phyloP scores from a whole-genome alignment of 2,888 invertebrate genomes.

The Athalia rosae region DNA sequence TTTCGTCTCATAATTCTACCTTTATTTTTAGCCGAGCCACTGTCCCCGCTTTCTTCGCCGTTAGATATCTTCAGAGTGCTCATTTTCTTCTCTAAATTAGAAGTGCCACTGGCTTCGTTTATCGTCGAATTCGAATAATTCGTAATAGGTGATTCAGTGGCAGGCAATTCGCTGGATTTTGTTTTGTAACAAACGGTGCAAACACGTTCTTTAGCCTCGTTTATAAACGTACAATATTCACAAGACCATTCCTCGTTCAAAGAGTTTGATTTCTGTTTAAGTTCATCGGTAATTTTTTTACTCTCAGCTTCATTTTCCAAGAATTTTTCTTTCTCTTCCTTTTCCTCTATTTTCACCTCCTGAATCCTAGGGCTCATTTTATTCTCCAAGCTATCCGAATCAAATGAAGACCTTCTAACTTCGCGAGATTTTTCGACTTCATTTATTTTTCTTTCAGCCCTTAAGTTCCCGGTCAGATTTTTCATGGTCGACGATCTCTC shows the following conservation, averaged over 20 bases:
- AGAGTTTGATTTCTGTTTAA: not conserved
- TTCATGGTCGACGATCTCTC: conserved; percentile 44
- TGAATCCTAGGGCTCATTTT: conserved; percentile 53
- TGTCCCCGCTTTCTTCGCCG: conserved; percentile 68
- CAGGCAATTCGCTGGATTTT: conserved; percentile 65
- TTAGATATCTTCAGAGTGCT: conserved; percentile 52
- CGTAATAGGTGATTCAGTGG: conserved; percentile 44
- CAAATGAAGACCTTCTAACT: conserved; percentile 54
- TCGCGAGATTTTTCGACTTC: conserved; percentile 29
- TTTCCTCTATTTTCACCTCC: conserved; percentile 31
- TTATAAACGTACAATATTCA: conserved; percentile 93
- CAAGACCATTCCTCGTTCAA: conserved; percentile 83
- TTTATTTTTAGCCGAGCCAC: conserved; percentile 75
- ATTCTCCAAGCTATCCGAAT: conserved; percentile 51
- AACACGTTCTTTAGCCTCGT: conserved; percentile 85
- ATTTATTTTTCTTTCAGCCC: not conserved
- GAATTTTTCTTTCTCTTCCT: not conserved
- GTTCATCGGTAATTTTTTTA: not conserved
- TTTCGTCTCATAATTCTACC: conserved; percentile 82
- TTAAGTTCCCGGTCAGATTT: conserved; percentile 30
- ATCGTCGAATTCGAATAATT: conserved; percentile 49
- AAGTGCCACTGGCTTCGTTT: conserved; percentile 39
- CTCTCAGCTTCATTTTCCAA: not conserved
- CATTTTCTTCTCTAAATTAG: conserved; percentile 59
- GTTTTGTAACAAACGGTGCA: conserved; percentile 93